Evolutionary conservation across 2,888 invertebrate species (phyloP).

Genomic region (Blera fallax): DNA sequence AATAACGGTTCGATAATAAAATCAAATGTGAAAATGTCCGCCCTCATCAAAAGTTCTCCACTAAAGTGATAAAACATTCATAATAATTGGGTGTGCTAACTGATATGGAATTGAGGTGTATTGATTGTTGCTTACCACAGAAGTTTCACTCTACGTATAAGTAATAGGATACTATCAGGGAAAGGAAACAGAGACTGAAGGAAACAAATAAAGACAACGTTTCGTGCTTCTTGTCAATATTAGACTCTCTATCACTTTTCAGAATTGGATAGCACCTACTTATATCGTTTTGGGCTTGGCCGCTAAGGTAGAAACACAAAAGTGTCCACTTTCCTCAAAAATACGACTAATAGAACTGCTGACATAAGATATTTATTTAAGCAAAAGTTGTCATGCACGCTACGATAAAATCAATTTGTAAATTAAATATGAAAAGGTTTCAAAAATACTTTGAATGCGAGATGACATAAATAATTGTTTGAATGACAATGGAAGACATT

Average conservation of each 20-base stretch:
- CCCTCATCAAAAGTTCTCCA: constrained; percentile 32
- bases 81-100: constrained; percentile 64
- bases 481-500: not conserved
- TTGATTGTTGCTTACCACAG: constrained; percentile 56
- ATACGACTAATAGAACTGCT: constrained; percentile 35
- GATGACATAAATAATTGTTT: not conserved
- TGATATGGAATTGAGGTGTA: constrained; percentile 61
- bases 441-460: not conserved
- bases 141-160: not conserved
- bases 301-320: constrained; percentile 42
- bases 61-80: constrained; percentile 61
- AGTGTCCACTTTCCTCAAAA: constrained; percentile 62
- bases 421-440: constrained; percentile 31
- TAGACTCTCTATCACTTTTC: constrained; percentile 55
- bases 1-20: constrained; percentile 7
- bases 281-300: constrained; percentile 66
- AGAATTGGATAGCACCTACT: constrained; percentile 69
- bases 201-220: constrained; percentile 7
- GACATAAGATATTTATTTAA: constrained; percentile 51
- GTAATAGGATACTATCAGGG: constrained; percentile 20
- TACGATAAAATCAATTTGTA: constrained; percentile 38
- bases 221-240: constrained; percentile 65
- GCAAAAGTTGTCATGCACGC: constrained; percentile 47
- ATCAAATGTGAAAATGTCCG: constrained; percentile 33
- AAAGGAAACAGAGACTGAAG: not conserved